Conservation (phyloP, 2,797 vertebrate genomes). For the Momotus momota region DNA sequence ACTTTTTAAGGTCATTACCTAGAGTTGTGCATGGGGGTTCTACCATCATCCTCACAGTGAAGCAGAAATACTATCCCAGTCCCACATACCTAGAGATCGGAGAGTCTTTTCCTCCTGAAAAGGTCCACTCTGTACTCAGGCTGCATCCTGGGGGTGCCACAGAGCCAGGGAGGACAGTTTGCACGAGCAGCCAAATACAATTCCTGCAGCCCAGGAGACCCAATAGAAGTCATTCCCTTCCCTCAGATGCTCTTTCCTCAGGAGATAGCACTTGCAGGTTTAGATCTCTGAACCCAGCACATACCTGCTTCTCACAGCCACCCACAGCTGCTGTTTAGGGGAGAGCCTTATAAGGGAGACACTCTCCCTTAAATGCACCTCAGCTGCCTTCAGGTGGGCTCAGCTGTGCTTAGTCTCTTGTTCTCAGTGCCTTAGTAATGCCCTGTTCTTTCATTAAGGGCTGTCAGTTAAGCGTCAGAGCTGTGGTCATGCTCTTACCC, state of each 20-base stretch:
- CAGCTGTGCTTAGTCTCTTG: neutral
- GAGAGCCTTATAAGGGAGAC: neutral
- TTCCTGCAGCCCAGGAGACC: neutral
- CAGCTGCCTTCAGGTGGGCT: neutral
- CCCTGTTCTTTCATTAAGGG: neutral
- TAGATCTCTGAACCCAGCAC: neutral
- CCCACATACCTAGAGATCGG: fast-evolving
- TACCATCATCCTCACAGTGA: fast-evolving
- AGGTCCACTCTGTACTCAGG: neutral
- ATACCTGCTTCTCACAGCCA: neutral
- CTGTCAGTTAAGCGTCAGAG: neutral
- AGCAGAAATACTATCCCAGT: neutral
- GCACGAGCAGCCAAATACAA: neutral
- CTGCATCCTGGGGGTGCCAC: neutral
- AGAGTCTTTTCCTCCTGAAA: neutral
- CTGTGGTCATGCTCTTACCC: neutral
- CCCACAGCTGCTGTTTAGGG: neutral
- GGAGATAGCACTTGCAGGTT: fast-evolving
- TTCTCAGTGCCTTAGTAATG: neutral
- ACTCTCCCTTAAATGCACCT: neutral
- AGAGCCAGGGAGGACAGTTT: neutral
- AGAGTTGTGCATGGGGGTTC: fast-evolving
- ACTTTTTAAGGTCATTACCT: neutral
- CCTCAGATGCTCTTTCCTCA: neutral
- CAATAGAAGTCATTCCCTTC: neutral